Evolutionary conservation across 2,113 vertebrate genomes (phyloP).

Genomic region (Plotosus lineatus): DNA sequence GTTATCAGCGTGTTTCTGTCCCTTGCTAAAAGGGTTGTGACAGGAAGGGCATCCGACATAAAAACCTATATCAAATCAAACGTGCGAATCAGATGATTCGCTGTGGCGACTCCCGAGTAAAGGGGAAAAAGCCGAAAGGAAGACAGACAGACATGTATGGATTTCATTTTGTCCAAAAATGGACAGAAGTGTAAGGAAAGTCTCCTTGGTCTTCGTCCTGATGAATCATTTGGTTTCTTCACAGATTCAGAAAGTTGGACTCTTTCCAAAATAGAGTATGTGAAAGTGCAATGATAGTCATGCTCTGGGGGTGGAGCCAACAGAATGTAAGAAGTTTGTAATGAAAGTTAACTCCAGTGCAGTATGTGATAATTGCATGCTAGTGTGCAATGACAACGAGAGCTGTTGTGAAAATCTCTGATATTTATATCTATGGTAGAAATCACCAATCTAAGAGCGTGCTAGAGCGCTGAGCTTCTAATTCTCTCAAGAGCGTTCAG

Average conservation of each 20-base stretch:
- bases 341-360: not conserved
- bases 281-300: not conserved
- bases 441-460: not conserved
- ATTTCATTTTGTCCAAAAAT: not conserved
- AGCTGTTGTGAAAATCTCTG: not conserved
- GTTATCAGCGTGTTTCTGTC: too few relatives aligned
- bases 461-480: not conserved
- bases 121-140: too few relatives aligned
- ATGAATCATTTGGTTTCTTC: not conserved
- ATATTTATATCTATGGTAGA: constrained; percentile 35
- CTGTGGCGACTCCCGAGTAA: too few relatives aligned
- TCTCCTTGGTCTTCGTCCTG: not conserved
- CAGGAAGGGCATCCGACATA: too few relatives aligned
- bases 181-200: not conserved
- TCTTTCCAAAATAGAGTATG: not conserved
- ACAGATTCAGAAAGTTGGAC: not conserved
- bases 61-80: too few relatives aligned
- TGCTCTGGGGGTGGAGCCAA: not conserved
- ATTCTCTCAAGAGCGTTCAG: constrained; percentile 39
- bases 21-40: too few relatives aligned
- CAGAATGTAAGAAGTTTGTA: not conserved
- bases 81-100: too few relatives aligned
- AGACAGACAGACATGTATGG: too few relatives aligned
- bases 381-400: not conserved
- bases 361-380: constrained; percentile 15